Evolutionary conservation across 2,797 vertebrate species (phyloP).

Genomic region (Alectoris magna): DNA sequence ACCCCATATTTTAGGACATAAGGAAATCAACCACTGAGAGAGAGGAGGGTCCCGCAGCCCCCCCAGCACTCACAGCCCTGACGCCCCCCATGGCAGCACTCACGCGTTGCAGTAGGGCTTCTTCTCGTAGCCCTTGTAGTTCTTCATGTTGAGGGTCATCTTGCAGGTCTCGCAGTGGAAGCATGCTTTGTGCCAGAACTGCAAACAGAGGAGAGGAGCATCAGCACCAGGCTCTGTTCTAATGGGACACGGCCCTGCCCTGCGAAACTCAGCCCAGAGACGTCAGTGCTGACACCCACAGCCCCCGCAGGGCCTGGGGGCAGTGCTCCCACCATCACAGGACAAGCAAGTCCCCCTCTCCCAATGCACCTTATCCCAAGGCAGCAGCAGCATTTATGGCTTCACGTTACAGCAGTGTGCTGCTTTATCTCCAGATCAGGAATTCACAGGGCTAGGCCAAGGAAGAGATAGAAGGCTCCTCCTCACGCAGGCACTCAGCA

Average conservation of each 20-base stretch:
- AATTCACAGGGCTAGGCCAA: background rate
- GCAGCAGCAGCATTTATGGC: background rate
- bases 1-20: fast-evolving
- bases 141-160: slow-evolving; percentile 99
- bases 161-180: slow-evolving; percentile 99
- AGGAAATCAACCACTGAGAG: too few species aligned
- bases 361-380: fast-evolving
- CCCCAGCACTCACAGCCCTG: background rate
- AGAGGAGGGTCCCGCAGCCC: background rate
- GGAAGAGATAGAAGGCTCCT: fast-evolving
- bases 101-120: slow-evolving; percentile 98
- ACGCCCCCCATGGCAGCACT: slow-evolving; percentile 49
- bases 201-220: background rate
- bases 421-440: background rate
- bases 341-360: background rate
- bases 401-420: fast-evolving
- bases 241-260: background rate
- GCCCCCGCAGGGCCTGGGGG: background rate
- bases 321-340: fast-evolving
- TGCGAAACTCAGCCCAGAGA: background rate
- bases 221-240: background rate
- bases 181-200: slow-evolving; percentile 99
- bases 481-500: background rate
- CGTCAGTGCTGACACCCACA: fast-evolving
- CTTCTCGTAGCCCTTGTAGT: slow-evolving; percentile 99